Base-by-base conservation (phyloP, 2,113 vertebrate genomes). In the Peromyscus polionotus region DNA sequence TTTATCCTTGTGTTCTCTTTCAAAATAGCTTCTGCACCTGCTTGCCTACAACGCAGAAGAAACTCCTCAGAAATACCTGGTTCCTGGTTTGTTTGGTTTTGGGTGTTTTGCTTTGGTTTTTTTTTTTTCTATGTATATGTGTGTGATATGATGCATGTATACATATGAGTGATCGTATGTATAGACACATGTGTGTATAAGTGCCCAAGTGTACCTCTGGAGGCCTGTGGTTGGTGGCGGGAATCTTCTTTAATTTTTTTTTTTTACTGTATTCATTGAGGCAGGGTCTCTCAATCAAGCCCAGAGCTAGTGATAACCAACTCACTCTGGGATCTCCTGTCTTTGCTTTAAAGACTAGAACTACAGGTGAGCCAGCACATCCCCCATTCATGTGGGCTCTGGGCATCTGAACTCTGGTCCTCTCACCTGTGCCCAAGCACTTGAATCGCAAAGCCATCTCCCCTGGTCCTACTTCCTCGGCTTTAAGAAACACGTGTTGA, bases 21-120 rank as follows among this genome's bases (percentile, higher is more conserved):
- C 59, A 83, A 72, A 97, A 65, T 3, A 80, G 77, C 92, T 96
- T 79, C 31, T 76, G 7, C 0, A 17, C 5, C 4, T 10, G 13
- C 51, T 68, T 76, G 1, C 0, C 67, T 17, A 3, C 20, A 26
- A 45, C 7, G 94, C 79, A 97, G 63, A 88, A 91, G 48, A 96
- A 63, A 79, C 54, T 61, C 0, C 9, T 5, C 0, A 42, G 80
- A 92, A 42, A 72, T 3, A 31, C 0, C 75, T 4, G 28, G 8
- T 12, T 45, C 83, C 22, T 72, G 68, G 36, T 72, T 72, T n/a
- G 68, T 19, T 72, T 72, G 36, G 7, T 7, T 8, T 22, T 22
- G 9, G 7, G 36, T 39, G 9, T 20, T 39, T 73, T 39, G 7
- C 0, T 75, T 26, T 14, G 4, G 72, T 39, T 36, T 8, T 7